Percentiles rank a stretch among this genome's conserved stretches.
phyloP scores from a whole-genome alignment of 2,113 vertebrate species.

The Galemys pyrenaicus region DNA sequence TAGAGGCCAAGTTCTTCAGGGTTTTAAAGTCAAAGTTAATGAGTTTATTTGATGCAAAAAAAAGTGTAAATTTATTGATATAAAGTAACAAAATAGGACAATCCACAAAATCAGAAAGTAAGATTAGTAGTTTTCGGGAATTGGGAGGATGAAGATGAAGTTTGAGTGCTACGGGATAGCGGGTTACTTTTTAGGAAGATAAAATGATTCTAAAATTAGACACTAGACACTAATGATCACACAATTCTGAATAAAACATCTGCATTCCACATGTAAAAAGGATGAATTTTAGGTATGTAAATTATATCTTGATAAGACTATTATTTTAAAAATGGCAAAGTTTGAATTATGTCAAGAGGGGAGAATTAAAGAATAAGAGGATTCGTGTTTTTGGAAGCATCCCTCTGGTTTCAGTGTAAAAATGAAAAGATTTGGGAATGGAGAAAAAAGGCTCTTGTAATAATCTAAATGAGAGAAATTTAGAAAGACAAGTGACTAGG shows the following conservation, averaged over 20 bases:
- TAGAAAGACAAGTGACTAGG: not conserved
- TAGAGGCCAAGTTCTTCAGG: not conserved
- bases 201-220: not conserved
- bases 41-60: not conserved
- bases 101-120: not conserved
- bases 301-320: not conserved
- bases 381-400: conserved; percentile 11
- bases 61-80: not conserved
- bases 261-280: not conserved
- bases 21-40: not conserved
- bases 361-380: not conserved
- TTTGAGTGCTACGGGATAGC: not conserved
- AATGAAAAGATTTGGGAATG: not conserved
- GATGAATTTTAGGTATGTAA: not conserved
- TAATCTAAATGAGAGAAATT: not conserved
- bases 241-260: not conserved
- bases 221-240: not conserved
- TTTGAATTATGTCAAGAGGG: not conserved
- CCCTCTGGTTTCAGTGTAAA: not conserved
- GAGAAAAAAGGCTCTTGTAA: not conserved
- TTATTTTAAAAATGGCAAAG: conserved; percentile 17
- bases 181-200: not conserved
- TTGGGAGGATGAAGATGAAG: not conserved
- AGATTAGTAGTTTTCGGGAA: not conserved
- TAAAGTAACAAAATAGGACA: not conserved